Conservation (phyloP, 2,113 vertebrate species). For the Panthera tigris region DNA sequence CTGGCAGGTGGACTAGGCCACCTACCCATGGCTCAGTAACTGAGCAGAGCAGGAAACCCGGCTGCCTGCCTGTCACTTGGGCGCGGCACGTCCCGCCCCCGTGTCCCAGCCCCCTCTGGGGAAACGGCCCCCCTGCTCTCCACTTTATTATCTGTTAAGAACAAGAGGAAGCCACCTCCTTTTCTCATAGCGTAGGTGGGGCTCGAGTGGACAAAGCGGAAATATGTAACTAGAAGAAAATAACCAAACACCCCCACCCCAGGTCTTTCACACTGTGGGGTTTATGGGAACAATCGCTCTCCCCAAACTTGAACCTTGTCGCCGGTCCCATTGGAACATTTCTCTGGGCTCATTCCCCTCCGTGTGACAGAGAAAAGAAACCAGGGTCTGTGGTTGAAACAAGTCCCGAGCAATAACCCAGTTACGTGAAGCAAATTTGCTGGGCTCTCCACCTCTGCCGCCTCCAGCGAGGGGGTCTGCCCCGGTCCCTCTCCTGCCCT, state of each 20-base stretch:
- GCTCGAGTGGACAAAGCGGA: neutral
- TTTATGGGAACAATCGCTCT: neutral
- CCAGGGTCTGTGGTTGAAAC: neutral
- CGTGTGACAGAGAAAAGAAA: neutral
- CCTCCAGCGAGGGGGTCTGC: accelerated
- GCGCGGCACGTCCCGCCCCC: accelerated
- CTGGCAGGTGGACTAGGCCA: neutral
- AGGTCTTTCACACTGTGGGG: accelerated
- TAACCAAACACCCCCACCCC: neutral
- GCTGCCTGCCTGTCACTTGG: neutral
- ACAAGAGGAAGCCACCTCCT: neutral
- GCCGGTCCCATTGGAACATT: neutral
- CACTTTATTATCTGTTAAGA: neutral
- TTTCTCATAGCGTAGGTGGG: neutral
- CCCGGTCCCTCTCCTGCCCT: neutral
- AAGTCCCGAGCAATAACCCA: neutral
- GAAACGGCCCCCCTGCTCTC: neutral
- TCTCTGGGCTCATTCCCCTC: neutral
- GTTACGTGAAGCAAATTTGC: accelerated
- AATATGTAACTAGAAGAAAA: neutral
- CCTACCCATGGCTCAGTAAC: neutral
- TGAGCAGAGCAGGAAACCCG: neutral
- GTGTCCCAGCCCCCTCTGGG: neutral
- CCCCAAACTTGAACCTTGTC: neutral
- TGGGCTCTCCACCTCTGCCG: neutral